These are phyloP conservation scores for Drosophila atroscutellata DNA, from an alignment of 2,888 invertebrate species.

Conservation along the genomic window DNA sequence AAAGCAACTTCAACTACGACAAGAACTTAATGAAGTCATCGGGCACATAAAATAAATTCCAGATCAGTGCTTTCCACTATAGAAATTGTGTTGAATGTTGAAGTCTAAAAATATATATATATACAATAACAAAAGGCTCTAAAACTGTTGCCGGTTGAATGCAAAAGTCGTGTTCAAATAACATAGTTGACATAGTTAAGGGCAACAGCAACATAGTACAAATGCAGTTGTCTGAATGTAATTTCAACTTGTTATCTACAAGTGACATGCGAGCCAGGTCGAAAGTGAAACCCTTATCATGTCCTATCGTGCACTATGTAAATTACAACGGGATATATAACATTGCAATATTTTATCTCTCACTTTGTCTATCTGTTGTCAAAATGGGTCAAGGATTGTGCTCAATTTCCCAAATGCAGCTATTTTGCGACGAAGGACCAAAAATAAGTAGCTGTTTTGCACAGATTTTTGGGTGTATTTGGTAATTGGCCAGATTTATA, in stretches of 20 bases:
- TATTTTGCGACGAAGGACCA: background rate
- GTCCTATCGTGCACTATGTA: background rate
- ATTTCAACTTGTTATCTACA: background rate
- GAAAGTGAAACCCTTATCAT: background rate
- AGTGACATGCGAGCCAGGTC: background rate
- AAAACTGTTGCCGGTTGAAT: background rate
- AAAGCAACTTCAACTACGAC: background rate
- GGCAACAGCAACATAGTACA: background rate
- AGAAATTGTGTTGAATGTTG: background rate
- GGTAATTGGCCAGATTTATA: accelerated
- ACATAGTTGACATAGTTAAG: background rate
- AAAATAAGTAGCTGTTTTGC: background rate
- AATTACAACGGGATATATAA: background rate
- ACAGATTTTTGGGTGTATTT: background rate
- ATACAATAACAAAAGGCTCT: background rate
- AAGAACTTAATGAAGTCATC: background rate
- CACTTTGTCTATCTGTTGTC: background rate
- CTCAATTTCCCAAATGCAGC: background rate
- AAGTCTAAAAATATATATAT: background rate
- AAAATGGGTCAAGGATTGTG: background rate
- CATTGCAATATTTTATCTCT: background rate
- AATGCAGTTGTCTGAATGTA: background rate
- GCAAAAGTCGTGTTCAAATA: background rate
- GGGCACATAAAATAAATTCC: background rate
- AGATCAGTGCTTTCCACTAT: background rate